Evolutionary conservation across 1,140 invertebrate genomes (phyloP).

Genomic region (Parapsyche elsis): DNA sequence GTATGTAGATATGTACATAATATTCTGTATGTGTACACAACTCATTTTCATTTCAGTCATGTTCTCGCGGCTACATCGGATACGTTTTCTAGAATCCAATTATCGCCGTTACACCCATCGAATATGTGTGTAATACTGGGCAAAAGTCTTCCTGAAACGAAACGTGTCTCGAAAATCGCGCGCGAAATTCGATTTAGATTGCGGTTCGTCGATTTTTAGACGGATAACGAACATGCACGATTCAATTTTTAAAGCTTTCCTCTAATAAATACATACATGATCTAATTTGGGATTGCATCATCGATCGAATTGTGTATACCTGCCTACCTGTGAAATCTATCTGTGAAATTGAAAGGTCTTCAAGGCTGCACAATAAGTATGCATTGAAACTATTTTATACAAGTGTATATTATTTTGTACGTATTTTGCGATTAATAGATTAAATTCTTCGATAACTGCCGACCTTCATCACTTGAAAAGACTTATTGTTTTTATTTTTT

Average conservation of each 20-base stretch:
- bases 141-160: too few relatives aligned
- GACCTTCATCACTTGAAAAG: neutral
- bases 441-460: neutral
- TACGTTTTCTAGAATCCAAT: neutral
- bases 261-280: neutral
- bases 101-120: too few relatives aligned
- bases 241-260: neutral
- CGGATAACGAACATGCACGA: neutral
- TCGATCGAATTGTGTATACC: too few relatives aligned
- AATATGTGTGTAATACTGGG: too few relatives aligned
- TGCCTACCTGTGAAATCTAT: too few relatives aligned
- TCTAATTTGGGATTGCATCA: constrained; percentile 17
- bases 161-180: too few relatives aligned
- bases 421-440: constrained; percentile 10
- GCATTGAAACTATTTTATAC: too few relatives aligned
- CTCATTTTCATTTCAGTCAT: constrained; percentile 7
- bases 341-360: constrained; percentile 4
- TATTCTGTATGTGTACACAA: neutral
- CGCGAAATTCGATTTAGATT: too few relatives aligned
- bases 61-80: neutral
- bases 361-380: neutral
- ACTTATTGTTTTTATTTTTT: constrained; percentile 1
- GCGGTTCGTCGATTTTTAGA: too few relatives aligned
- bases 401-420: neutral
- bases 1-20: too few relatives aligned